phyloP scores from a whole-genome alignment of 2,888 invertebrate species.

The Drepana falcataria region DNA sequence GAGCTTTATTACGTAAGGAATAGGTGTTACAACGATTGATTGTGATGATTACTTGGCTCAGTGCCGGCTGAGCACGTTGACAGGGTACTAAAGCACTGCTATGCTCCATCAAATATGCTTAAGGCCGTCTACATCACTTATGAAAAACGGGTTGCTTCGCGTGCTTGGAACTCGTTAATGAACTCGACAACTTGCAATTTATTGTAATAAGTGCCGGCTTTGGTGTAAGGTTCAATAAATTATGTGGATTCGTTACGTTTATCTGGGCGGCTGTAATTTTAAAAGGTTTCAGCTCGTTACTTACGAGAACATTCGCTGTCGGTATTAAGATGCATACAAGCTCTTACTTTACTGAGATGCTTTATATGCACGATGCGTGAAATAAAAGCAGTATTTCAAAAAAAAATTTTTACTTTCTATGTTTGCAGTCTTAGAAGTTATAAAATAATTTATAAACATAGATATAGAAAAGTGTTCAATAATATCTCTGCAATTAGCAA shows the following conservation, averaged over 20 bases:
- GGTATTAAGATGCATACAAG: too few species aligned
- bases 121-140: slow-evolving; percentile 44
- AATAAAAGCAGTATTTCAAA: too few species aligned
- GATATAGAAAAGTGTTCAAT: too few species aligned
- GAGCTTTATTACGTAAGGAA: slow-evolving; percentile 22
- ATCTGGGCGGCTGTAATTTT: slow-evolving; percentile 1
- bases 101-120: slow-evolving; percentile 55
- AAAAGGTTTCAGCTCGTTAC: not conserved
- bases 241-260: slow-evolving; percentile 16
- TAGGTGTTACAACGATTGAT: slow-evolving; percentile 21
- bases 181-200: slow-evolving; percentile 29
- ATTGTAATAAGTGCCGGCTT: slow-evolving; percentile 22
- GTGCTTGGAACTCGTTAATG: slow-evolving; percentile 35
- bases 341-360: too few species aligned
- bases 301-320: too few species aligned
- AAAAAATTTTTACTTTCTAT: too few species aligned
- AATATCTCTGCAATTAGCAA: too few species aligned
- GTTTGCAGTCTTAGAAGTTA: too few species aligned
- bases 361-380: too few species aligned
- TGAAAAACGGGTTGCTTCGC: slow-evolving; percentile 48
- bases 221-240: slow-evolving; percentile 15
- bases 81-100: slow-evolving; percentile 40
- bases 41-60: slow-evolving; percentile 25
- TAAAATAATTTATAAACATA: too few species aligned
- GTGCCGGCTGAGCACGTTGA: slow-evolving; percentile 32